These are phyloP conservation scores for Tolypeutes matacus DNA, from an alignment of 2,797 vertebrate species.

Conservation along the genomic window DNA sequence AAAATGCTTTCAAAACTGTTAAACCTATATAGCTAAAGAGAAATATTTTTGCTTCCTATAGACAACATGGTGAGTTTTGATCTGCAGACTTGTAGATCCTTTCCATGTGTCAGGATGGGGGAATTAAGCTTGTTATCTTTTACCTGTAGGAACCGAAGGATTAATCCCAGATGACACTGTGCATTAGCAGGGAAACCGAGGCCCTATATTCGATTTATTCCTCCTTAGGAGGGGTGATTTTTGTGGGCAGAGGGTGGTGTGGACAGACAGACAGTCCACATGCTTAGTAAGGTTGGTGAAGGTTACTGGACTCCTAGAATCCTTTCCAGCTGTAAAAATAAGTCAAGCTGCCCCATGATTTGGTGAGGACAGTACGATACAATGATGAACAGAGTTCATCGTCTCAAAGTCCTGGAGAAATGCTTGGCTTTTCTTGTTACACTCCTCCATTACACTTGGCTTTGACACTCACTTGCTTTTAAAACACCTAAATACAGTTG, in stretches of 20 bases:
- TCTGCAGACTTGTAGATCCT: background rate
- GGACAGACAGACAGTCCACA: too few species aligned
- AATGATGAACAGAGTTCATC: background rate
- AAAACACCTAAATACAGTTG: background rate
- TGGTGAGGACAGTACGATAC: background rate
- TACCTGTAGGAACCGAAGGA: background rate
- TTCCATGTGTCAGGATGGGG: background rate
- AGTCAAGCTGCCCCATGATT: too few species aligned
- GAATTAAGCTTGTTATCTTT: background rate
- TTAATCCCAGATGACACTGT: background rate
- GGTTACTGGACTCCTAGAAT: background rate
- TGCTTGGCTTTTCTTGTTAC: background rate
- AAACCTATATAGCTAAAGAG: fast-evolving
- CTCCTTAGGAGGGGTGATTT: background rate
- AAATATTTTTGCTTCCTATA: background rate
- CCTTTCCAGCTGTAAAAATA: background rate
- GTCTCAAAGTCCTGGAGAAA: background rate
- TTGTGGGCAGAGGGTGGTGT: fast-evolving
- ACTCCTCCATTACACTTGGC: background rate
- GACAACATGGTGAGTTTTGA: background rate
- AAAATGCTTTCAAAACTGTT: background rate
- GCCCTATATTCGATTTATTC: background rate
- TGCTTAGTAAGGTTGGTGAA: background rate
- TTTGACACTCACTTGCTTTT: conserved; percentile 27
- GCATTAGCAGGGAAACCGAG: background rate